Evolutionary conservation across 2,888 invertebrate species (phyloP).

Genomic region (Campopleginae sp.): DNA sequence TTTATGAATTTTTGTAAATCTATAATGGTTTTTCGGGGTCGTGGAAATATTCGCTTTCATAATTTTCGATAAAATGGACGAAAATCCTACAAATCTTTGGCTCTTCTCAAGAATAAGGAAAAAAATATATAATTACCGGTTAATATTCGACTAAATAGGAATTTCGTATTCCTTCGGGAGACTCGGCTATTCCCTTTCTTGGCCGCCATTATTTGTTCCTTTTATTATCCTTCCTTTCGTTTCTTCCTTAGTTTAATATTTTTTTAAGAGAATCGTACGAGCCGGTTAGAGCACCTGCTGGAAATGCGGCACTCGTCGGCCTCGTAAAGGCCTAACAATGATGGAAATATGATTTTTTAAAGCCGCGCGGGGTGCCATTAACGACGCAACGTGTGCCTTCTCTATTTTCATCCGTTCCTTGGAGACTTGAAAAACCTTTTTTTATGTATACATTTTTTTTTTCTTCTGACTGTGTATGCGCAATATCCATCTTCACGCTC

Average conservation of each 20-base stretch:
- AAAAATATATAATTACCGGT: conserved; percentile 47
- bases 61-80: neutral
- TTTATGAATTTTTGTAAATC: neutral
- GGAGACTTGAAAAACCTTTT: conserved; percentile 29
- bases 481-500: conserved; percentile 27
- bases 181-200: neutral
- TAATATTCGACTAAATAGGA: conserved; percentile 62
- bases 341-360: conserved; percentile 82
- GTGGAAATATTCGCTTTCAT: neutral
- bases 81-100: conserved; percentile 5
- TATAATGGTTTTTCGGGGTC: too few species aligned
- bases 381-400: conserved; percentile 67
- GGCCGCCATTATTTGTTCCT: conserved; percentile 34
- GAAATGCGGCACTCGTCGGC: conserved; percentile 63
- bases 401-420: conserved; percentile 64
- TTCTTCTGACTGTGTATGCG: conserved; percentile 41
- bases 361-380: conserved; percentile 80
- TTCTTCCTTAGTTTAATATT: conserved; percentile 49
- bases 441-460: neutral
- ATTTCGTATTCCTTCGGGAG: conserved; percentile 68
- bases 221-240: conserved; percentile 34
- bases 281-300: conserved; percentile 61
- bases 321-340: conserved; percentile 81
- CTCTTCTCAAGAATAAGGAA: conserved; percentile 33
- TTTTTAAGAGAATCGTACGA: conserved; percentile 70